A percentile compares a stretch with the other conserved stretches of the same genome.
These are phyloP conservation scores for Pantherophis alleghaniensis DNA, from an alignment of 2,797 vertebrate genomes.

Conservation along the genomic window DNA sequence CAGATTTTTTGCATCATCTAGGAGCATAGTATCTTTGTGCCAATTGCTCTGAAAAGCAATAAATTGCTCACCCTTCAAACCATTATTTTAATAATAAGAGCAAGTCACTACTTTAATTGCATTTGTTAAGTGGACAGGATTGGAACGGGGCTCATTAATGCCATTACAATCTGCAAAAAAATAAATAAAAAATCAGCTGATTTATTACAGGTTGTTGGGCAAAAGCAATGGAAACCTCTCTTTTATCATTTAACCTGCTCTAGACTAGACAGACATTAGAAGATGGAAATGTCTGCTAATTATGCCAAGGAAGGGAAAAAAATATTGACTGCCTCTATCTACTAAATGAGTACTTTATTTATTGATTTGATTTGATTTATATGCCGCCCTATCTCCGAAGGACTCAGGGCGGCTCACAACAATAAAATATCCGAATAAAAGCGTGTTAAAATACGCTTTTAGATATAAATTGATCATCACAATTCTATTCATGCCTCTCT, in stretches of 20 bases:
- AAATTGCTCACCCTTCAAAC: slow-evolving; percentile 69
- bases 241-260: slow-evolving; percentile 62
- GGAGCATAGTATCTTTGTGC: slow-evolving; percentile 65
- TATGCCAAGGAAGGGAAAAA: slow-evolving; percentile 43
- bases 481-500: not conserved
- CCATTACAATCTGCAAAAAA: slow-evolving; percentile 58
- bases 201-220: slow-evolving; percentile 66
- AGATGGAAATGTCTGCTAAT: slow-evolving; percentile 41
- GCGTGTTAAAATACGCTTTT: not conserved
- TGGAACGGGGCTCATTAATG: slow-evolving; percentile 67
- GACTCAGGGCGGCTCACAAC: no score
- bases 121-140: slow-evolving; percentile 72
- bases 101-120: slow-evolving; percentile 69
- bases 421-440: no score
- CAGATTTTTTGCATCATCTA: slow-evolving; percentile 52
- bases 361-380: no score
- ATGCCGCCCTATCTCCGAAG: no score
- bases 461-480: slow-evolving; percentile 52
- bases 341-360: slow-evolving; percentile 38
- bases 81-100: slow-evolving; percentile 68
- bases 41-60: slow-evolving; percentile 68
- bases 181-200: slow-evolving; percentile 58
- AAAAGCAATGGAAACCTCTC: slow-evolving; percentile 57
- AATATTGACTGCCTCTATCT: slow-evolving; percentile 62
- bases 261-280: slow-evolving; percentile 55